Evolutionary conservation across 2,888 invertebrate genomes (phyloP).

Genomic region (Dynastes tityus): DNA sequence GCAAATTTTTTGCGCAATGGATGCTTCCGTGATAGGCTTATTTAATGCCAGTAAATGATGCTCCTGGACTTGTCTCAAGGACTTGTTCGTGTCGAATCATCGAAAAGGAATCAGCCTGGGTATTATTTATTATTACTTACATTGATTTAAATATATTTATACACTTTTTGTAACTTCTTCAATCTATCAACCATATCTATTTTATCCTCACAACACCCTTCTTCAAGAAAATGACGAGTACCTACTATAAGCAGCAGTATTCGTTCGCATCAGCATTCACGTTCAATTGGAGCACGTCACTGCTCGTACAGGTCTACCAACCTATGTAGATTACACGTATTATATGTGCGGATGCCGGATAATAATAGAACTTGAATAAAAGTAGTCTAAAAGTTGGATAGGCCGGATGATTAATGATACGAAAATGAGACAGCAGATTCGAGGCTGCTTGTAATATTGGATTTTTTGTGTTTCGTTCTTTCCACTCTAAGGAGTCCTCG

Average conservation of each 20-base stretch:
- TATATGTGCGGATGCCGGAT: slow-evolving; percentile 21
- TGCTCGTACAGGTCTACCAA: neutral
- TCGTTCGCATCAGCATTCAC: neutral
- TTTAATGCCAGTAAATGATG: too few species aligned
- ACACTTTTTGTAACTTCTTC: too few species aligned
- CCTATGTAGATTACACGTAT: too few species aligned
- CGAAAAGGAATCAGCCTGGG: too few species aligned
- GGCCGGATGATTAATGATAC: slow-evolving; percentile 56
- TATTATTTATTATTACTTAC: too few species aligned
- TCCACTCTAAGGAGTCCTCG: slow-evolving; percentile 28
- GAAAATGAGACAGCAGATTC: slow-evolving; percentile 57
- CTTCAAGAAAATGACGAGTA: neutral
- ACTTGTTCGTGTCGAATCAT: too few species aligned
- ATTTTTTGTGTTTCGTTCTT: slow-evolving; percentile 53
- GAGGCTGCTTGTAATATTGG: slow-evolving; percentile 57
- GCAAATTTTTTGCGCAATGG: too few species aligned
- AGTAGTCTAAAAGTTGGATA: slow-evolving; percentile 49
- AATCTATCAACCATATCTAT: too few species aligned
- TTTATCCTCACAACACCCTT: too few species aligned
- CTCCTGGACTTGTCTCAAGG: too few species aligned
- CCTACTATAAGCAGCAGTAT: neutral
- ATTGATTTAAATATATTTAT: too few species aligned
- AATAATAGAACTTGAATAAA: slow-evolving; percentile 46
- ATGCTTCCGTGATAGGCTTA: too few species aligned
- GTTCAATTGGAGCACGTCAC: neutral